Conservation (phyloP, 1,140 invertebrate species). For the Pseudomyrmex flavicornis region DNA sequence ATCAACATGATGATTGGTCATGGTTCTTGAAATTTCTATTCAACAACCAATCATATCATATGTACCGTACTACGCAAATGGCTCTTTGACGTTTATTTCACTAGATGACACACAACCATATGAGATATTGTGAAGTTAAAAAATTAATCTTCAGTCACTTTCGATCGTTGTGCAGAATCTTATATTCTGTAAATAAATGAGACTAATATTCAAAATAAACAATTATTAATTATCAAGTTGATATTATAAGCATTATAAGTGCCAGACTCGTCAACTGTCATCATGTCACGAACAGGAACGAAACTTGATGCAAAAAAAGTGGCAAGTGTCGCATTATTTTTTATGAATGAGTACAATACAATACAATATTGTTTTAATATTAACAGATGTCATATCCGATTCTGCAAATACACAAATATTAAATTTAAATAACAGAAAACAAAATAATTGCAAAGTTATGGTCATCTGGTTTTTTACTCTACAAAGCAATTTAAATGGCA, state of each 20-base stretch:
- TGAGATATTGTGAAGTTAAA: too few relatives aligned
- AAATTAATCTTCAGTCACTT: not conserved
- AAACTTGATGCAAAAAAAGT: slow-evolving; percentile 89
- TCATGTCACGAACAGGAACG: slow-evolving; percentile 87
- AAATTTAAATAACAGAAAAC: not conserved
- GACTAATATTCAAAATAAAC: not conserved
- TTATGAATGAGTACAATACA: not conserved
- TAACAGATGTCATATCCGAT: not conserved
- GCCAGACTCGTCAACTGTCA: slow-evolving; percentile 45
- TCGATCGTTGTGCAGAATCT: not conserved
- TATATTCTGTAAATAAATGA: not conserved
- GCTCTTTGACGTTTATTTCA: too few relatives aligned
- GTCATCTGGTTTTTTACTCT: not conserved
- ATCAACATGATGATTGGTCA: too few relatives aligned
- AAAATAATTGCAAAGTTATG: slow-evolving; percentile 13
- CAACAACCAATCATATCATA: too few relatives aligned
- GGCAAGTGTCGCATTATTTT: slow-evolving; percentile 82
- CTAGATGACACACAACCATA: too few relatives aligned
- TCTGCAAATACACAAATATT: not conserved
- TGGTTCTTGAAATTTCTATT: too few relatives aligned
- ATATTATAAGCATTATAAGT: too few relatives aligned
- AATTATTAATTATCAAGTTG: not conserved
- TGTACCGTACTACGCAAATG: too few relatives aligned
- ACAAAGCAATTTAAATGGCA: slow-evolving; percentile 31
- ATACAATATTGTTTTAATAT: not conserved